Percentiles rank a stretch among this genome's conserved stretches.
Evolutionary conservation across 2,113 vertebrate genomes (phyloP).

Genomic region (Steatornis caripensis): DNA sequence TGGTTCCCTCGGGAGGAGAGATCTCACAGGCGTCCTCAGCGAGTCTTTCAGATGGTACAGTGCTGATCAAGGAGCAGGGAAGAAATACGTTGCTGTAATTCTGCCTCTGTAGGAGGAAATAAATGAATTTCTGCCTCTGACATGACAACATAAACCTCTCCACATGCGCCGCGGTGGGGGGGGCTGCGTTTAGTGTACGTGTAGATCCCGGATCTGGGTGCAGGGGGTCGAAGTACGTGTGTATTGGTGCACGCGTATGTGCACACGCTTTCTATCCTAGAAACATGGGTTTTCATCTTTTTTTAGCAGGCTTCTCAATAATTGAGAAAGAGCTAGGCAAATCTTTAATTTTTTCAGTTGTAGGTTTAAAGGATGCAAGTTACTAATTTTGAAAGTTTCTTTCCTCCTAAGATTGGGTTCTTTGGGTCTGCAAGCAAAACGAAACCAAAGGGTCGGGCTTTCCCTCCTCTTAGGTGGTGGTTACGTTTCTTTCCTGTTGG

Average conservation of each 20-base stretch:
- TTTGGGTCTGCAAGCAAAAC: neutral
- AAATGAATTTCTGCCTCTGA: neutral
- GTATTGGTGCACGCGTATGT: neutral
- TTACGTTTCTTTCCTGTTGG: neutral
- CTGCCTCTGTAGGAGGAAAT: neutral
- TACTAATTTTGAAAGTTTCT: neutral
- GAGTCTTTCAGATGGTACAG: neutral
- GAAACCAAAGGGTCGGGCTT: neutral
- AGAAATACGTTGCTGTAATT: neutral
- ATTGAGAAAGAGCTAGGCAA: neutral
- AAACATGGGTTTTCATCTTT: neutral
- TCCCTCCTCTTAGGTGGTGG: neutral
- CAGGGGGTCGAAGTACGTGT: neutral
- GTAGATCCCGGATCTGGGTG: neutral
- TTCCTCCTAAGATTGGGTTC: neutral
- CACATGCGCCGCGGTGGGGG: rapidly evolving
- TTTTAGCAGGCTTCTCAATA: neutral
- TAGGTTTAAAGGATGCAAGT: neutral
- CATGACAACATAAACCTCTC: neutral
- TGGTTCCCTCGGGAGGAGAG: neutral
- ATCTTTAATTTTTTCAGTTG: neutral
- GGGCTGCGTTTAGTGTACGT: rapidly evolving
- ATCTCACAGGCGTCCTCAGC: neutral
- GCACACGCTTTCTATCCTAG: neutral
- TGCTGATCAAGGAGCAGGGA: neutral